Base-by-base conservation (phyloP, 2,113 vertebrate species). In the Jacana jacana region DNA sequence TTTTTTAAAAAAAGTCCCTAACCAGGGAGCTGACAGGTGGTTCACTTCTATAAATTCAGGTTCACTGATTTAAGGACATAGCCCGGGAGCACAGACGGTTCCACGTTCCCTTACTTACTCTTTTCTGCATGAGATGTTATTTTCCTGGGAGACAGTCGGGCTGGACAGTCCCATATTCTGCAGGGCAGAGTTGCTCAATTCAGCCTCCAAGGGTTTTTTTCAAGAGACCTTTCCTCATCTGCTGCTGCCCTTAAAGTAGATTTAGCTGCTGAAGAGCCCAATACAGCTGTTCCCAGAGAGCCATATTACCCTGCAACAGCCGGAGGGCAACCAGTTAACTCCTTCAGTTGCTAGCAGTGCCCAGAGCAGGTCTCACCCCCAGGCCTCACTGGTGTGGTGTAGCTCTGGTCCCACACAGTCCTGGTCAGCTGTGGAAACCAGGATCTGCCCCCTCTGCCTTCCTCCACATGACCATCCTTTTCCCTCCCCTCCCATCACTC, bases 1-100 rank as follows among this genome's bases (percentile, higher is more conserved):
- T n/a, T n/a, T n/a, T 88, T 13, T n/a, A 97, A 95, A 90, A 93
- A 90, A 92, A 88, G 82, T 24, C 78, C 89, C 88, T 88, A n/a
- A n/a, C 57, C 65, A 97, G 92, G 79, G 84, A 97, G 94, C 91
- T 96, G 94, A 94, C 88, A 86, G 80, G 77, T 13, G 18, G 86
- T 55, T 73, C 92, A 19, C 24, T 6, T 58, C 78, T 30, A 27
- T 92, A 89, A 96, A 95, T 95, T 92, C 96, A 94, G 85, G 88
- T 87, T 93, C 86, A 73, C 71, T 89, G 96, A 97, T 96, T 94
- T 94, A 96, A 95, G 72, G 83, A 73, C 46, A n/a, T 1, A 44
- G 91, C 69, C 83, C 73, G 44, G 6, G 30, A 91, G 92, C 91
- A 79, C 86, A 82, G 80, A 68, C 37, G 40, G 60, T 9, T 27